These are phyloP conservation scores for Diaperis boleti DNA, from an alignment of 2,888 invertebrate species.

Conservation along the genomic window DNA sequence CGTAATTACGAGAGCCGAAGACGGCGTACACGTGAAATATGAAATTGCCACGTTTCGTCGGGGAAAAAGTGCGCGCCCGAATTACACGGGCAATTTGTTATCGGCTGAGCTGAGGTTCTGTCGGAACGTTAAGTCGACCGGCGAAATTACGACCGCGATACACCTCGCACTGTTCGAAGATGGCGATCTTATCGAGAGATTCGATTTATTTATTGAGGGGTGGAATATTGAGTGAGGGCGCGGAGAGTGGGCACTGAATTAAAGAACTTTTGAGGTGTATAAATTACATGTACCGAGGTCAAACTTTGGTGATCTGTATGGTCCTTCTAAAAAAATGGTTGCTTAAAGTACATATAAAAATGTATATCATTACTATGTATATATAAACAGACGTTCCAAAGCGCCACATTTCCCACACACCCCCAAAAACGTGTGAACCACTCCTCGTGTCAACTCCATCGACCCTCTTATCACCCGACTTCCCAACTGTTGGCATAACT, in stretches of 20 bases:
- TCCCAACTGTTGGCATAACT: background rate
- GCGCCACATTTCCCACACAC: no score
- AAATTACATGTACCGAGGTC: no score
- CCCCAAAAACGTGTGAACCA: no score
- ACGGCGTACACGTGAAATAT: constrained; percentile 7
- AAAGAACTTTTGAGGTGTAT: no score
- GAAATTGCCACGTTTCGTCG: constrained; percentile 11
- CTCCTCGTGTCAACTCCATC: no score
- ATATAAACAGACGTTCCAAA: no score
- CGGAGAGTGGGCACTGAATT: background rate
- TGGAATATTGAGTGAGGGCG: background rate
- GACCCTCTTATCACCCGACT: no score
- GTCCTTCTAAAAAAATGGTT: no score
- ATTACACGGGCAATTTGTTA: constrained; percentile 46
- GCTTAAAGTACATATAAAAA: no score
- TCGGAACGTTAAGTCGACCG: constrained; percentile 43
- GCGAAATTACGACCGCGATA: constrained; percentile 41
- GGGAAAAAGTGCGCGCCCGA: constrained; percentile 37
- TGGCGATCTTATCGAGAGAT: constrained; percentile 48
- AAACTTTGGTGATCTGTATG: no score
- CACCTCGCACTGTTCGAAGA: constrained; percentile 43
- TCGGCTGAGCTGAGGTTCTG: constrained; percentile 41
- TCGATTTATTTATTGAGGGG: constrained; percentile 49
- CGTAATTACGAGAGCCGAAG: constrained; percentile 1
- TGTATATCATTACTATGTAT: no score